Evolutionary conservation across 2,888 invertebrate species (phyloP).

Genomic region (Periphyllus acericola): DNA sequence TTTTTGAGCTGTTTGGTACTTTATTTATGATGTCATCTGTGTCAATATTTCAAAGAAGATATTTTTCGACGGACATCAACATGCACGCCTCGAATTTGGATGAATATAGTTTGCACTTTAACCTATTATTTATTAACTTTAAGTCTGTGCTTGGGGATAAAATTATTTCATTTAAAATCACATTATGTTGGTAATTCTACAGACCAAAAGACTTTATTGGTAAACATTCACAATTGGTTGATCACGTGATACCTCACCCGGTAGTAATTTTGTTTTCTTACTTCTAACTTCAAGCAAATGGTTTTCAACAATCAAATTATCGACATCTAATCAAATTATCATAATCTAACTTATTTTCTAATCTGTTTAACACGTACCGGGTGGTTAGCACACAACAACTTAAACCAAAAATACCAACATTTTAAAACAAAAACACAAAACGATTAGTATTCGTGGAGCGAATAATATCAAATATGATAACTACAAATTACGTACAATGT

Average conservation of each 20-base stretch:
- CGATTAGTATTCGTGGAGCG: too few species aligned
- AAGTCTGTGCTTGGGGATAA: too few species aligned
- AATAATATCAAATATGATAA: too few species aligned
- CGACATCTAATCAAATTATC: background rate
- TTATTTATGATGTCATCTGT: background rate
- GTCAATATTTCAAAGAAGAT: background rate
- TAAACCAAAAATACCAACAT: too few species aligned
- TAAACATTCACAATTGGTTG: background rate
- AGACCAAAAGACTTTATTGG: background rate
- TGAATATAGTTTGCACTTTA: background rate
- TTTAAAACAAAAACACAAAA: too few species aligned
- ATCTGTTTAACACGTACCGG: too few species aligned
- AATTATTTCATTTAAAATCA: slow-evolving; percentile 4
- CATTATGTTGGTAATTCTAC: slow-evolving; percentile 13
- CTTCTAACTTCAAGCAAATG: background rate
- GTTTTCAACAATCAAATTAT: too few species aligned
- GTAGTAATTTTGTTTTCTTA: slow-evolving; percentile 5
- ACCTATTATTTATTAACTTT: background rate
- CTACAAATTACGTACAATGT: too few species aligned
- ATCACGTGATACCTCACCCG: background rate
- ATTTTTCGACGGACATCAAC: background rate
- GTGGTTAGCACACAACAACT: too few species aligned
- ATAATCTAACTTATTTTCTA: background rate
- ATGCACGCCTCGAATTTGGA: background rate
- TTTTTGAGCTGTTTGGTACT: background rate